phyloP scores from a whole-genome alignment of 2,113 vertebrate species.

The Sarotherodon lohbergeri region DNA sequence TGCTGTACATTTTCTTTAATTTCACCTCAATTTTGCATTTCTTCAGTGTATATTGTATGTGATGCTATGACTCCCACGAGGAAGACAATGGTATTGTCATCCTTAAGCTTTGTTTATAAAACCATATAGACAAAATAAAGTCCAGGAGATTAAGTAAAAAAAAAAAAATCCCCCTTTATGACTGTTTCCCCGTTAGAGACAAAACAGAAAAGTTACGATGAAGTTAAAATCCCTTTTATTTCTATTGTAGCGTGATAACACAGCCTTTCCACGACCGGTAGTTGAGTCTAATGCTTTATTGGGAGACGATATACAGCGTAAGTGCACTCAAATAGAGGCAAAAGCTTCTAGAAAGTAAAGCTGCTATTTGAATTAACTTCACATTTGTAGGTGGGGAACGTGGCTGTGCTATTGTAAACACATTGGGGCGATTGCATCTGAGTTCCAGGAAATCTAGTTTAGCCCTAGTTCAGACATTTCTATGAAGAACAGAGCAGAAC shows the following conservation, averaged over 20 bases:
- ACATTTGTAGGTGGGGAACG: not conserved
- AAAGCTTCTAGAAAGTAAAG: not conserved
- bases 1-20: not conserved
- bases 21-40: not conserved
- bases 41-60: not conserved
- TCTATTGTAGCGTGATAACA: not conserved
- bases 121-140: not conserved
- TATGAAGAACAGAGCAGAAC: not conserved
- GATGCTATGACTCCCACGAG: not conserved
- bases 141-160: not conserved
- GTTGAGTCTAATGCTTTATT: not conserved
- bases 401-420: not conserved
- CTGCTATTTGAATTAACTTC: not conserved
- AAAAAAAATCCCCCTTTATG: not conserved
- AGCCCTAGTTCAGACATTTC: not conserved
- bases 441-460: not conserved
- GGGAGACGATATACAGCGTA: not conserved
- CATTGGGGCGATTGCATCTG: not conserved
- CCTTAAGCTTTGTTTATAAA: not conserved
- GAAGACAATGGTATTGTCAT: not conserved
- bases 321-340: not conserved
- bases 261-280: not conserved
- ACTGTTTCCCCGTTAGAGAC: not conserved
- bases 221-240: not conserved
- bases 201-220: not conserved